Base-by-base conservation (phyloP, 2,888 invertebrate species). In the Apomyelois bistriatella region DNA sequence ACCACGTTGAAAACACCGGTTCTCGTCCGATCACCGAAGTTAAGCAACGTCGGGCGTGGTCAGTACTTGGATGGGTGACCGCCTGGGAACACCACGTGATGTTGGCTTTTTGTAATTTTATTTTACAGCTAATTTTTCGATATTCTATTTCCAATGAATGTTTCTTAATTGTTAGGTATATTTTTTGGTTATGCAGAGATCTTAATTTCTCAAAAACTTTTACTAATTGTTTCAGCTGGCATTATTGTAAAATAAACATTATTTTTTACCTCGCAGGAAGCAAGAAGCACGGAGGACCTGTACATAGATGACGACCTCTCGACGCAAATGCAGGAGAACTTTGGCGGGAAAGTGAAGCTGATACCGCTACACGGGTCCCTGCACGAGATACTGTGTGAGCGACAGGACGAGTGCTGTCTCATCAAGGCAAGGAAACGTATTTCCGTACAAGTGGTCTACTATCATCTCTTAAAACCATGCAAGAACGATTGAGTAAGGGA, bases 281-380 rank as follows among this genome's bases (percentile, higher is more conserved):
- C 90, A 66, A 80, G 80, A 68, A 91, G 91, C 70, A 91, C 90
- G n/a, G 91, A 91, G 59, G 91, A 91, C 64, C 68, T 91, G 48
- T 91, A 91, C 74, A 91, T 91, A 64, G 91, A 91, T 68, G 91
- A 91, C 70, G 91, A 91, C 60, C 70, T 91, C 35, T 87, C 90
- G 1, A 80, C 87, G 1, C 85, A 88, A 17, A 77, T 87, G 79
- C 86, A 87, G 58, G 89, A 89, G 52, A 85, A 83, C 67, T 89
- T 89, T 63, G 86, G 87, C 54, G 86, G 86, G 1, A 72, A 69
- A 54, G 82, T 90, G 55, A 83, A 85, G 57, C 72, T 90, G 36
- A 82, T 88, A 8, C 90, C 90, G 0, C 61, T 90, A 8, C 85
- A 86, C 69, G 85, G 87, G 7, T 89, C 87, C 6, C 60, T 90